Conservation (phyloP, 2,113 vertebrate species). For the Tychaedon coryphoeus region DNA sequence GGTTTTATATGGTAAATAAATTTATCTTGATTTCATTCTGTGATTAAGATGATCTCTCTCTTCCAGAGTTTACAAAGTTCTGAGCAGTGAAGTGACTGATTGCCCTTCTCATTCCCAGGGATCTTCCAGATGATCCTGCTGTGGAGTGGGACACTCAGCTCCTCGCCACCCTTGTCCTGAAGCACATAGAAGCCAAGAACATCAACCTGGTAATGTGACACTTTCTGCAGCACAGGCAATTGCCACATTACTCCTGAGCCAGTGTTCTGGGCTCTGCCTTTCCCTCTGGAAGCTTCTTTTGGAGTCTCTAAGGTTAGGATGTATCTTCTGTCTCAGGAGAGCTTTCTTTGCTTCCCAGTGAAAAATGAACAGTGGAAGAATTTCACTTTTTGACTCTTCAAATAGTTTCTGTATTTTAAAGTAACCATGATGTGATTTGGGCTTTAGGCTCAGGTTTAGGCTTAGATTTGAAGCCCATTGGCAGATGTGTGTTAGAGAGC, state of each 20-base stretch:
- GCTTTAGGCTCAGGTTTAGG: not conserved
- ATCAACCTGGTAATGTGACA: constrained; percentile 81
- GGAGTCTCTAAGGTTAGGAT: not conserved
- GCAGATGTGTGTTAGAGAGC: not conserved
- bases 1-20: not conserved
- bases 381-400: not conserved
- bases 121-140: constrained; percentile 86
- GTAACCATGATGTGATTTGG: not conserved
- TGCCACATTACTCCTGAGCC: not conserved
- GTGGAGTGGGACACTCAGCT: constrained; percentile 81
- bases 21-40: not conserved
- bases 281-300: not conserved
- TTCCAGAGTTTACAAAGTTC: not conserved
- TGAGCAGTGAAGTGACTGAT: not conserved
- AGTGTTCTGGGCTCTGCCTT: not conserved
- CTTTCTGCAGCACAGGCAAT: not conserved
- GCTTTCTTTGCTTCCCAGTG: not conserved
- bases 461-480: not conserved
- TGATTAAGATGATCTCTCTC: not conserved
- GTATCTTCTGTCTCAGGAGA: not conserved
- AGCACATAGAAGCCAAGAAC: constrained; percentile 73
- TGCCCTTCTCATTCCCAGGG: constrained; percentile 71
- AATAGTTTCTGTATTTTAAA: not conserved
- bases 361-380: not conserved
- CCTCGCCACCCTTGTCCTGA: constrained; percentile 75